Evolutionary conservation across 2,888 invertebrate species (phyloP), one percentile per base, ranked within the genome.

Genomic region (Lasioglossum lativentre): DNA sequence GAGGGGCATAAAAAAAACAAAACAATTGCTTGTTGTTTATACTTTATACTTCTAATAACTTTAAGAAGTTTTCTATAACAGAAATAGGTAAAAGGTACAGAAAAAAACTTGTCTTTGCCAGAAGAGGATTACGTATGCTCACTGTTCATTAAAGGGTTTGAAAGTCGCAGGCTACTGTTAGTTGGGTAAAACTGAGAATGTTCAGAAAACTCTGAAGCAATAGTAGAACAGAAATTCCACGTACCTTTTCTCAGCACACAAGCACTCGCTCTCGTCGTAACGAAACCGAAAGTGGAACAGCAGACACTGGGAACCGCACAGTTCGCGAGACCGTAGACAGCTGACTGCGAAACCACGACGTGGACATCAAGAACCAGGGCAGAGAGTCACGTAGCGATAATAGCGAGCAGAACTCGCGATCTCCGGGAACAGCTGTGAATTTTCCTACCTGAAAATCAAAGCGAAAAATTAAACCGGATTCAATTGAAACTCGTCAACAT

Each of bases 221-320:
- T 5, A 1, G 34, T 3, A 6, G 10, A 66, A 66, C 19, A 66
- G 66, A 23, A 34, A 66, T 66, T 19, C 10, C 38, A 2, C 19
- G 14, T 34, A 68, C 16, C 23, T 34, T 63, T 63, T 30, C 30
- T 34, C 34, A 23, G 30, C 16, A 10, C 19, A 3, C 8, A 8
- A 38, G 34, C 70, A 63, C 66, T 66, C 40, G 4, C 30, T 56
- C 63, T 82, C 82, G 19, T 12, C 40, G 23, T 6, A 59, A 68
- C 70, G 70, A 79, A 74, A 78, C 47, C 45, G 45, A 79, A 45
- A 82, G 70, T 30, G 30, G 45, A 59, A 74, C 70, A 40, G 59
- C 38, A n/a, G 74, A 75, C 56, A 38, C 34, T 52, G 30, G 38
- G 45, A 38, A 73, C 78, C 68, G 78, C 70, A 79, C 27, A 27